A percentile compares a stretch with the other conserved stretches of the same genome.
These are phyloP conservation scores for Tachyglossus aculeatus DNA, from an alignment of 2,797 vertebrate genomes.

Conservation along the genomic window DNA sequence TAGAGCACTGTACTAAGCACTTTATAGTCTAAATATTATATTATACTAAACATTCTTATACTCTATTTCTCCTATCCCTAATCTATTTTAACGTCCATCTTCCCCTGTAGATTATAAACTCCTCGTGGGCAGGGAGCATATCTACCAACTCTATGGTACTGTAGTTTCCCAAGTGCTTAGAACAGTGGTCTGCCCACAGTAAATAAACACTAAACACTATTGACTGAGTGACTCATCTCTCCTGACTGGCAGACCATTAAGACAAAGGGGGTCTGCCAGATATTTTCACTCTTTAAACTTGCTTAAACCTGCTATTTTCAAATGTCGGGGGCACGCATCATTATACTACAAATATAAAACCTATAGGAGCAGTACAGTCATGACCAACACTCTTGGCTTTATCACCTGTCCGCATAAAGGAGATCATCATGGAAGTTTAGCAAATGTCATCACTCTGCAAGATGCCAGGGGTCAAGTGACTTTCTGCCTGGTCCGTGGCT, in stretches of 20 bases:
- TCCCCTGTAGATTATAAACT: too few relatives aligned
- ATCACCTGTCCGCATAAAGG: conserved; percentile 21
- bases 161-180: too few relatives aligned
- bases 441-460: conserved; percentile 48
- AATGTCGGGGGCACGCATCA: background rate
- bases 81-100: too few relatives aligned
- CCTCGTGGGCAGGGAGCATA: too few relatives aligned
- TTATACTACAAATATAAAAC: background rate
- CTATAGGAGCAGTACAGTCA: background rate
- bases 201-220: too few relatives aligned
- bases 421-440: conserved; percentile 20
- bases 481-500: conserved; percentile 7
- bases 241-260: conserved; percentile 2
- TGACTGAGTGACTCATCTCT: too few relatives aligned
- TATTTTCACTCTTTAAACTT: background rate
- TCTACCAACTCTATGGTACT: too few relatives aligned
- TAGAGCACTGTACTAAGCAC: too few relatives aligned
- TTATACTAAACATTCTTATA: too few relatives aligned
- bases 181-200: too few relatives aligned
- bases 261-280: conserved; percentile 1
- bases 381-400: conserved; percentile 31
- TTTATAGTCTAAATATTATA: too few relatives aligned
- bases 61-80: too few relatives aligned
- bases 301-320: background rate
- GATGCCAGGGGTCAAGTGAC: conserved; percentile 20